Percentiles rank a stretch among this genome's conserved stretches.
phyloP scores from a whole-genome alignment of 2,113 vertebrate species.

The Platichthys flesus region DNA sequence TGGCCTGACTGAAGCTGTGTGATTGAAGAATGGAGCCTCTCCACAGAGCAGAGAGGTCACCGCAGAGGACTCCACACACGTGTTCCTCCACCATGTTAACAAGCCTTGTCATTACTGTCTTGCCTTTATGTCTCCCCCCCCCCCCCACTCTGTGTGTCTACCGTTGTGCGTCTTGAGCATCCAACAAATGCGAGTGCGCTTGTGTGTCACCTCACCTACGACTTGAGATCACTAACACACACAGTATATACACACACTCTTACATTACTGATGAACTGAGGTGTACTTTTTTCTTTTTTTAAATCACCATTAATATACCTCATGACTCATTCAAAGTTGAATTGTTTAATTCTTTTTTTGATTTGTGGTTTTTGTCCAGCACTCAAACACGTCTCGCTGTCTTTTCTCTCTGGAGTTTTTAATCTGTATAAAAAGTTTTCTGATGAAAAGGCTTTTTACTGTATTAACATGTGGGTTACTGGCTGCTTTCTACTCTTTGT shows the following conservation, averaged over 20 bases:
- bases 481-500: constrained; percentile 86
- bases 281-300: constrained; percentile 6
- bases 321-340: constrained; percentile 58
- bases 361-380: constrained; percentile 56
- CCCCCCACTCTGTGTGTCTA: constrained; percentile 1
- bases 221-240: constrained; percentile 30
- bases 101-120: constrained; percentile 38
- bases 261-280: constrained; percentile 39
- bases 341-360: constrained; percentile 44
- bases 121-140: constrained; percentile 18
- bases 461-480: constrained; percentile 79
- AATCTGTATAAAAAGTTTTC: constrained; percentile 77
- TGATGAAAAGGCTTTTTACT: constrained; percentile 79
- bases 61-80: constrained; percentile 30
- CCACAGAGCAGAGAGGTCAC: constrained; percentile 1
- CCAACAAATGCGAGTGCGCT: constrained; percentile 10
- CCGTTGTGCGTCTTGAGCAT: neutral
- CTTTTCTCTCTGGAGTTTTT: constrained; percentile 72
- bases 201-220: constrained; percentile 42
- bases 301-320: constrained; percentile 71
- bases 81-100: constrained; percentile 42
- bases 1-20: constrained; percentile 33
- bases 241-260: constrained; percentile 16
- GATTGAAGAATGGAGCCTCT: constrained; percentile 43
- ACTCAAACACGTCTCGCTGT: constrained; percentile 48